These are phyloP conservation scores for Dioctria linearis DNA, from an alignment of 2,888 invertebrate genomes.

Conservation along the genomic window DNA sequence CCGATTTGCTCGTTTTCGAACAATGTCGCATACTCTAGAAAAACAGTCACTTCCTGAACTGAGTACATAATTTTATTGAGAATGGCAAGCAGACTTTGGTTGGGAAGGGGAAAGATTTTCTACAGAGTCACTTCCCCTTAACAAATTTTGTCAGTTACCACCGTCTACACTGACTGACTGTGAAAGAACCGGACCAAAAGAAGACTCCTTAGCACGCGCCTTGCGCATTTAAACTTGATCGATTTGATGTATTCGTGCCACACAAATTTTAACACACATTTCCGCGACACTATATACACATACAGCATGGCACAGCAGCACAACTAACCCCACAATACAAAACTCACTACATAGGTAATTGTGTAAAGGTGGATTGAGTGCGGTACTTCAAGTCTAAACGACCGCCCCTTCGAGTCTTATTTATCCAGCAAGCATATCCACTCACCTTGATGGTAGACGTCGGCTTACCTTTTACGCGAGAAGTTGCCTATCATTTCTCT, in stretches of 20 bases:
- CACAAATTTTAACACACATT: background rate
- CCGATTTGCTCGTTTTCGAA: background rate
- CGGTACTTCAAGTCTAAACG: conserved; percentile 58
- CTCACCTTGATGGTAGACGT: conserved; percentile 61
- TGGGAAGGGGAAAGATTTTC: background rate
- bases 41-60: conserved; percentile 29
- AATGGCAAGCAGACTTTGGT: background rate
- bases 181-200: background rate
- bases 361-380: conserved; percentile 56
- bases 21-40: conserved; percentile 27
- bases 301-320: background rate
- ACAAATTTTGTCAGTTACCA: conserved; percentile 15
- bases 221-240: conserved; percentile 34
- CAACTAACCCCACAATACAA: background rate
- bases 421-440: conserved; percentile 58
- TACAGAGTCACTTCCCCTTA: conserved; percentile 27
- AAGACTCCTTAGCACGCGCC: conserved; percentile 40
- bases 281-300: background rate
- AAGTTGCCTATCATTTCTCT: conserved; percentile 58
- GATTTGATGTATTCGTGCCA: background rate
- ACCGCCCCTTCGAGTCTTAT: conserved; percentile 60
- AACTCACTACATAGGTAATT: conserved; percentile 55
- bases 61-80: conserved; percentile 36
- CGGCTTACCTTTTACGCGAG: conserved; percentile 63
- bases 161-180: too few species aligned